Conservation (phyloP, 1,140 invertebrate species). For the Euura saliciscinereae region DNA sequence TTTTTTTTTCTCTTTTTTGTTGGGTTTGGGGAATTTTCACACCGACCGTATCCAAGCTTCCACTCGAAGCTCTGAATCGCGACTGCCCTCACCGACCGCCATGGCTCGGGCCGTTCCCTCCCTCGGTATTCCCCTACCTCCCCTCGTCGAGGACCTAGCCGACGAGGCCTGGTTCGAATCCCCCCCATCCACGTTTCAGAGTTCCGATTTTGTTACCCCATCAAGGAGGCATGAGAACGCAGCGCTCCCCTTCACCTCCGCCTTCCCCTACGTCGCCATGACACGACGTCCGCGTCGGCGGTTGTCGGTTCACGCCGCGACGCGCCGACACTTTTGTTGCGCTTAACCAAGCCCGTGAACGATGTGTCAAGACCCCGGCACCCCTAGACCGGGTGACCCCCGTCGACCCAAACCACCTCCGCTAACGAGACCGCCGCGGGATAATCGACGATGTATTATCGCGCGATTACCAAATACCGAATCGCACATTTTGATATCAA, state of each 20-base stretch:
- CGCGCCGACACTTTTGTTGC: constrained; percentile 46
- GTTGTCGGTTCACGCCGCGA: constrained; percentile 45
- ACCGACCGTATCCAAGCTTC: constrained; percentile 20
- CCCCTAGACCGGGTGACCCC: constrained; percentile 14
- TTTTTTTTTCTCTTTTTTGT: constrained; percentile 9
- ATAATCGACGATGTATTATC: too few relatives aligned
- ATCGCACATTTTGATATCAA: too few relatives aligned
- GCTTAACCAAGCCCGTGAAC: constrained; percentile 46
- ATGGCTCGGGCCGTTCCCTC: constrained; percentile 20
- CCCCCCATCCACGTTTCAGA: not conserved
- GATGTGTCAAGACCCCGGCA: constrained; percentile 34
- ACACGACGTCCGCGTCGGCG: constrained; percentile 37
- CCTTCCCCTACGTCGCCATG: constrained; percentile 21
- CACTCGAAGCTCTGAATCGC: constrained; percentile 40
- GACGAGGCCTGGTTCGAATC: constrained; percentile 11
- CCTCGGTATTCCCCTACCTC: constrained; percentile 21
- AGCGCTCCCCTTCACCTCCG: constrained; percentile 26
- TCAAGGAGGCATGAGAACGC: not conserved
- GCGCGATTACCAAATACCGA: too few relatives aligned
- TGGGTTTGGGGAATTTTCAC: constrained; percentile 12
- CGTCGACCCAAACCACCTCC: constrained; percentile 9
- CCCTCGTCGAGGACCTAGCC: not conserved
- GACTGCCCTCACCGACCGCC: constrained; percentile 30
- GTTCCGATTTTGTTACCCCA: not conserved
- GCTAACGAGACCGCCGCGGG: not conserved